Conservation (phyloP, 2,888 invertebrate species). For the Nephrocerus scutellatus region DNA sequence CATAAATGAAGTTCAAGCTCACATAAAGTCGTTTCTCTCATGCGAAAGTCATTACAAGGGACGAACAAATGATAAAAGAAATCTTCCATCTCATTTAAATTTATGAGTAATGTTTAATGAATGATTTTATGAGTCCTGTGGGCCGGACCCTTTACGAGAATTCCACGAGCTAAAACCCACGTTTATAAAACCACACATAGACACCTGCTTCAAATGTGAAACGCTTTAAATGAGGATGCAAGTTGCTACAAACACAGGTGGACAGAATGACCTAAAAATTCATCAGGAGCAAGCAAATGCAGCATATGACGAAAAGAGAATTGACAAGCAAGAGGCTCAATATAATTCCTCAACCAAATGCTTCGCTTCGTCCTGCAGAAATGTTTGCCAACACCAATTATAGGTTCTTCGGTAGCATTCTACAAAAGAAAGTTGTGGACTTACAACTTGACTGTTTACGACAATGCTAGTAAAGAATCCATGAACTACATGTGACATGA, state of each 20-base stretch:
- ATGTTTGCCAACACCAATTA: background rate
- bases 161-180: slow-evolving; percentile 5
- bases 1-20: no score
- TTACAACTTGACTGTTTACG: no score
- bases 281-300: slow-evolving; percentile 4
- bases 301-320: slow-evolving; percentile 2
- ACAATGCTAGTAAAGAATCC: background rate
- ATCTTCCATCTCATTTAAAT: no score
- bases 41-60: no score
- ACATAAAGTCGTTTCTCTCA: no score
- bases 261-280: slow-evolving; percentile 1
- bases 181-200: slow-evolving; percentile 1
- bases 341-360: no score
- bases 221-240: slow-evolving; percentile 6
- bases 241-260: slow-evolving; percentile 4
- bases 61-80: no score
- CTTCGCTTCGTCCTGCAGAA: background rate
- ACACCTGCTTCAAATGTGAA: slow-evolving; percentile 4
- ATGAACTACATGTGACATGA: slow-evolving; percentile 2
- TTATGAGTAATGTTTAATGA: no score
- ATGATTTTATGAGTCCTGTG: no score
- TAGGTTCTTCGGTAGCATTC: background rate
- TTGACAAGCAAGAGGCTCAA: slow-evolving; percentile 2
- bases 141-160: no score
- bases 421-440: slow-evolving; percentile 2